phyloP scores from a whole-genome alignment of 2,888 invertebrate genomes.

The Torymus tubicola region DNA sequence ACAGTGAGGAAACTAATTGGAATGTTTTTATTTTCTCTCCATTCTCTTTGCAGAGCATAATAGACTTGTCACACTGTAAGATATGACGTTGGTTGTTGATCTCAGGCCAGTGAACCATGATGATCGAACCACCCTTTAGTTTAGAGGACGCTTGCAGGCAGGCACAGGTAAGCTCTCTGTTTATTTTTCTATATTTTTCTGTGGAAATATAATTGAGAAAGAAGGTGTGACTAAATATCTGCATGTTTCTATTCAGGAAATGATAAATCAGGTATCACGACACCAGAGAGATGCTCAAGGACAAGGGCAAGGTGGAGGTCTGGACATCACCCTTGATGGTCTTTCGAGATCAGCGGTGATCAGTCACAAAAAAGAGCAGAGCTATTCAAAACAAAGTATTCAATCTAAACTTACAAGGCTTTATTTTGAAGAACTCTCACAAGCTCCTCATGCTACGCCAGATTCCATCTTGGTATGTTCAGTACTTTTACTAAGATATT shows the following conservation, averaged over 20 bases:
- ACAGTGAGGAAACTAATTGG: background rate
- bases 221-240: background rate
- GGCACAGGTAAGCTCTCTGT: slow-evolving; percentile 70
- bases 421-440: slow-evolving; percentile 74
- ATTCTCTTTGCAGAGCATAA: slow-evolving; percentile 30
- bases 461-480: slow-evolving; percentile 73
- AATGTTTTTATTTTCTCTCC: background rate
- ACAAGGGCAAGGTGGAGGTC: slow-evolving; percentile 60
- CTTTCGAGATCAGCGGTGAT: slow-evolving; percentile 59
- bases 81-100: slow-evolving; percentile 52
- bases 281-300: slow-evolving; percentile 65
- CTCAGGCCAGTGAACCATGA: slow-evolving; percentile 63
- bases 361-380: slow-evolving; percentile 69
- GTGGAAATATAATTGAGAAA: background rate
- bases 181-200: slow-evolving; percentile 1
- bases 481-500: background rate
- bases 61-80: slow-evolving; percentile 29
- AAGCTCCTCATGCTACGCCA: slow-evolving; percentile 73
- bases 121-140: slow-evolving; percentile 72
- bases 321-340: slow-evolving; percentile 66
- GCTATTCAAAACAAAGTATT: slow-evolving; percentile 72
- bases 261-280: slow-evolving; percentile 58
- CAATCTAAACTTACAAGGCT: slow-evolving; percentile 74
- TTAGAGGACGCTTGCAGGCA: slow-evolving; percentile 74
- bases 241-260: slow-evolving; percentile 43